Conservation (phyloP, 2,113 vertebrate species). For the Muntiacus reevesi region DNA sequence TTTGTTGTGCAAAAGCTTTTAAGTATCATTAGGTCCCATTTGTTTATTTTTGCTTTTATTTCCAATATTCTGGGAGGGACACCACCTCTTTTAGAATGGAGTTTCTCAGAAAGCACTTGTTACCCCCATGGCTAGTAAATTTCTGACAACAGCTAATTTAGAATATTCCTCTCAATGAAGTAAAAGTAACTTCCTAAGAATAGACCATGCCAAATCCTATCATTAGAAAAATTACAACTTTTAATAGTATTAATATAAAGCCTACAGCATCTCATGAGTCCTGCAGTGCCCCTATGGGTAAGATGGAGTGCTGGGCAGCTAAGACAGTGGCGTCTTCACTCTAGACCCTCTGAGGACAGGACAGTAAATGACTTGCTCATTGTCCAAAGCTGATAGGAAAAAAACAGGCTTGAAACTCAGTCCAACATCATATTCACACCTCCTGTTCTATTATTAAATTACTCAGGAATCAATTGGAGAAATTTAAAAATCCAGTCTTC, state of each 20-base stretch:
- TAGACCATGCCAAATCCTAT: not conserved
- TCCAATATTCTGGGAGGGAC: too few relatives aligned
- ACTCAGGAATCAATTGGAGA: not conserved
- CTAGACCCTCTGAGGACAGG: not conserved
- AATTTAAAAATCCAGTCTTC: not conserved
- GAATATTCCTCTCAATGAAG: not conserved
- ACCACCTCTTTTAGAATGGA: not conserved
- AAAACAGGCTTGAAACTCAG: not conserved
- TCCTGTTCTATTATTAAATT: not conserved
- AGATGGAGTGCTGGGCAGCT: not conserved
- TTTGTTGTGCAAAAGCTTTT: too few relatives aligned
- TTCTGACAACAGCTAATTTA: conserved; percentile 13
- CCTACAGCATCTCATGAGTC: not conserved
- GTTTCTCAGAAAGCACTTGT: conserved; percentile 6
- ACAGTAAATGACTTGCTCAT: not conserved
- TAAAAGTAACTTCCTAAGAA: not conserved
- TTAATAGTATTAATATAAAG: not conserved
- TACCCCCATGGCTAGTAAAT: not conserved
- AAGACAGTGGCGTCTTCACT: not conserved
- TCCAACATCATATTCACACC: not conserved
- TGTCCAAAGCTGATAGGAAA: not conserved
- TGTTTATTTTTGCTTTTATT: too few relatives aligned
- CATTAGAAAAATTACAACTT: not conserved
- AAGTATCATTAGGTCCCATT: too few relatives aligned
- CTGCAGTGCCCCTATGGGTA: rapidly evolving